Evolutionary conservation across 2,113 vertebrate species (phyloP).

Genomic region (Muntiacus muntjak): DNA sequence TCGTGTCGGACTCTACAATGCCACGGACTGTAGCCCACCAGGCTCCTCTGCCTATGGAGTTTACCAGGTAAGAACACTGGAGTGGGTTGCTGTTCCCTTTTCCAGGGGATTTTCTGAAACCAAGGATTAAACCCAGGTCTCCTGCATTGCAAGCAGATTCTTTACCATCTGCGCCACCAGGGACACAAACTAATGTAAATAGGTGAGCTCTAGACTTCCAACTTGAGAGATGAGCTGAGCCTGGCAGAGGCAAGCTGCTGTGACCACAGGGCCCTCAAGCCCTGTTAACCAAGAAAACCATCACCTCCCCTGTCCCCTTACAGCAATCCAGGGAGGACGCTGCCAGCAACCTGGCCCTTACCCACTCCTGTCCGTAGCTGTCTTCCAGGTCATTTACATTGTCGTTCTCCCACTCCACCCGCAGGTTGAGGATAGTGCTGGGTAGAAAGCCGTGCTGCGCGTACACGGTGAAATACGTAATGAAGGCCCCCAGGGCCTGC

Average conservation of each 20-base stretch:
- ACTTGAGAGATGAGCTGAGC: background rate
- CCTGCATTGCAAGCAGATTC: background rate
- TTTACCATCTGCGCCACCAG: background rate
- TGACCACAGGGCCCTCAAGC: background rate
- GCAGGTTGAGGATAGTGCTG: conserved; percentile 67
- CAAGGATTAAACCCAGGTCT: background rate
- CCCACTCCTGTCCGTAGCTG: conserved; percentile 87
- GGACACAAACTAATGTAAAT: background rate
- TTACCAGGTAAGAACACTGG: background rate
- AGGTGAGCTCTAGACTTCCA: background rate
- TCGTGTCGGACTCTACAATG: rapidly evolving
- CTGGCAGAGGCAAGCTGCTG: background rate
- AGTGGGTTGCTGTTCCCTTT: background rate
- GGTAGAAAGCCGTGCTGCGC: conserved; percentile 84
- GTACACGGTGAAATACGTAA: conserved; percentile 83
- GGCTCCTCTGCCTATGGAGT: background rate
- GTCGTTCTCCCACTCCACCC: conserved; percentile 78
- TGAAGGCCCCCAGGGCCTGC: conserved; percentile 83
- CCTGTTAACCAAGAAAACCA: background rate
- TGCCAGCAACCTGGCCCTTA: conserved; percentile 43
- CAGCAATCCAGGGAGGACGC: background rate
- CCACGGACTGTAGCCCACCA: background rate
- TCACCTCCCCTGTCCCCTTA: background rate
- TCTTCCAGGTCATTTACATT: conserved; percentile 79
- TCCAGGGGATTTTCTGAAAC: background rate